Evolutionary conservation across 92 coral and sea anemone genomes (phyloP), one percentile per base, ranked within the genome.

Genomic region (Bergia puertoricense): DNA sequence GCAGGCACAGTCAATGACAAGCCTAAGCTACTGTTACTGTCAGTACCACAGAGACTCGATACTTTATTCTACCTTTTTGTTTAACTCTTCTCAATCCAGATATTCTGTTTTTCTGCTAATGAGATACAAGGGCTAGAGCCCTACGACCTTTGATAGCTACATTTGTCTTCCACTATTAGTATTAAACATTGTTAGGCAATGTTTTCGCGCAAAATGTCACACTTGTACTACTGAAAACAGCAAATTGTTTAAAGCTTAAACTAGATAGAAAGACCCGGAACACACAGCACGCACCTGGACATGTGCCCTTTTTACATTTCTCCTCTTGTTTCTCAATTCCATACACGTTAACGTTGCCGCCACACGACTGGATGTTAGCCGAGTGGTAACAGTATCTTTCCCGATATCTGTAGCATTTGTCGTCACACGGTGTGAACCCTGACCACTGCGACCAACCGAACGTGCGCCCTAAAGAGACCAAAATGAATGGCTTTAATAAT

Each of bases 401-500:
- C 56, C 98, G 89, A 66, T 59, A 30, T 81, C 88, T 94, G 85
- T 89, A 86, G 72, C 98, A 96, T 1, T 89, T 40, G 1, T 85
- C 51, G 66, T 96, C 93, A 72, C 98, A 96, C 11, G 98, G 98
- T 2, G 96, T 92, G 68, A 68, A 96, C 6, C 79, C 91, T 67
- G 98, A 90, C 98, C 98, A 96, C n/a, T 57, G 82, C 0, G 98
- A 88, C 98, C 98, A 96, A 54, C 96, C 96, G 69, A 79, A 86
- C 7, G 39, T 93, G 85, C 65, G 80, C 56, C 77, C 77, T 71
- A 59, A 50, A 76, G 16, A 20, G 15, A 45, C 18, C 10, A 30
- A 30, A 46, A 8, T 5, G 1, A 37, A 78, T 6, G 8, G 30
- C 8, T 69, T 69, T n/a, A 30, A 69, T 22, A 62, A 3, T 62